These are phyloP conservation scores for Neelides sp. DNA, from an alignment of 1,140 invertebrate species.

Conservation along the genomic window DNA sequence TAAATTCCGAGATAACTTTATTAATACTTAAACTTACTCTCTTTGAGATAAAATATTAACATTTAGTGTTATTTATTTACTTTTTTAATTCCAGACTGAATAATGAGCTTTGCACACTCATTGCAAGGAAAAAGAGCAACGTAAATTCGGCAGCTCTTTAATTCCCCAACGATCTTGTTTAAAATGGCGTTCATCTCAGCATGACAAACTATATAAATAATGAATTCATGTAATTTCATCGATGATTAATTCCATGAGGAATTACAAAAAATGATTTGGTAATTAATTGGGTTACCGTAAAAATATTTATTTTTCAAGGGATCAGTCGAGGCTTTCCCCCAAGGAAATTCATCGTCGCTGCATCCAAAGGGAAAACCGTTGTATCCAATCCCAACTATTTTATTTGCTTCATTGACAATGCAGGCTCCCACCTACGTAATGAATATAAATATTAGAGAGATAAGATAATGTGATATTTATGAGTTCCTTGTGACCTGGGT, in stretches of 20 bases:
- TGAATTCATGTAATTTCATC: neutral
- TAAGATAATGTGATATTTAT: neutral
- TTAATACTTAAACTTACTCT: neutral
- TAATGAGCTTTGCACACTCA: conserved; percentile 93
- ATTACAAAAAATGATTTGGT: neutral
- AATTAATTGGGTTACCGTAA: conserved; percentile 52
- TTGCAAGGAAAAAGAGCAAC: conserved; percentile 86
- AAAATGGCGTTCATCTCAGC: conserved; percentile 94
- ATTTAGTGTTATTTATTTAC: conserved; percentile 35
- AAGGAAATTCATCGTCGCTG: conserved; percentile 75
- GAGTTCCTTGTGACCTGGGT: conserved; percentile 49
- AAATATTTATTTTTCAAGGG: conserved; percentile 63
- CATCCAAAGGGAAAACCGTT: conserved; percentile 90
- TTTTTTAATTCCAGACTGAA: conserved; percentile 77
- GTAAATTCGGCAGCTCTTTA: conserved; percentile 71
- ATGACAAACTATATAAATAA: conserved; percentile 69
- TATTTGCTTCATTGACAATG: conserved; percentile 76
- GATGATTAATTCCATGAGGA: conserved; percentile 1
- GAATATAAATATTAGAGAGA: neutral
- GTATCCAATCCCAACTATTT: conserved; percentile 85
- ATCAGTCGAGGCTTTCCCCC: conserved; percentile 50
- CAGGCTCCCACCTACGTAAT: conserved; percentile 65
- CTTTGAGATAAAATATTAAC: neutral
- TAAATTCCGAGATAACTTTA: neutral
- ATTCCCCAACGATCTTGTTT: conserved; percentile 68